phyloP scores from a whole-genome alignment of 2,888 invertebrate species.

The Alloscopus bannaensis region DNA sequence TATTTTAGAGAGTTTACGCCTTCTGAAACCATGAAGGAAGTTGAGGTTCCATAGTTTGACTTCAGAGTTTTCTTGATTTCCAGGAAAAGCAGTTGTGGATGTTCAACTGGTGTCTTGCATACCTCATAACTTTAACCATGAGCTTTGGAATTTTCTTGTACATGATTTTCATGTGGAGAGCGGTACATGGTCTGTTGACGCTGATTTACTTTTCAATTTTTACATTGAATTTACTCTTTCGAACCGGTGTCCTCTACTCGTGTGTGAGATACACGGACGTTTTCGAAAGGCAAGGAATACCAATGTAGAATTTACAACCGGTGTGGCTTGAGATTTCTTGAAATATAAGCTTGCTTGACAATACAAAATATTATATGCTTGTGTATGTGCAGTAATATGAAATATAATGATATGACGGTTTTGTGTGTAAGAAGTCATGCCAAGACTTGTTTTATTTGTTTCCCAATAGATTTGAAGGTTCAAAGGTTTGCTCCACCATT shows the following conservation, averaged over 20 bases:
- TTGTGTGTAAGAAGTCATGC: not conserved
- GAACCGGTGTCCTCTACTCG: constrained; percentile 59
- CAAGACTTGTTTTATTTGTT: constrained; percentile 24
- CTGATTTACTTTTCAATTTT: constrained; percentile 58
- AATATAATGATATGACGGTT: not conserved
- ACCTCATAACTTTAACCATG: constrained; percentile 36
- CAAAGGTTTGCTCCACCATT: constrained; percentile 14
- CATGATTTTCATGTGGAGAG: constrained; percentile 65
- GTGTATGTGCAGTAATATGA: too few species aligned
- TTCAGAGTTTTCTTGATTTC: constrained; percentile 4
- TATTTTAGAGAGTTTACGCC: not conserved
- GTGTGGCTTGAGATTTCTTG: too few species aligned
- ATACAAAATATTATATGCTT: too few species aligned
- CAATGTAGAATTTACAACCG: too few species aligned
- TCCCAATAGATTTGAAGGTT: constrained; percentile 52
- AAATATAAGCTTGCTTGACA: too few species aligned
- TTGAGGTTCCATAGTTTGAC: too few species aligned
- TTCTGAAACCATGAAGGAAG: not conserved
- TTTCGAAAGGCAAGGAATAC: constrained; percentile 60
- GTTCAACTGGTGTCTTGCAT: constrained; percentile 64
- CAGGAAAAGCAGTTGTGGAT: constrained; percentile 68
- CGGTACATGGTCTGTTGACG: constrained; percentile 57
- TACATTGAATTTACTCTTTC: constrained; percentile 55
- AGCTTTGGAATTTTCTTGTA: constrained; percentile 61
- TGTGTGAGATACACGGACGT: constrained; percentile 63